Percentiles rank a stretch among this genome's conserved stretches.
phyloP scores from a whole-genome alignment of 2,113 vertebrate genomes.

The Oncorhynchus nerka region DNA sequence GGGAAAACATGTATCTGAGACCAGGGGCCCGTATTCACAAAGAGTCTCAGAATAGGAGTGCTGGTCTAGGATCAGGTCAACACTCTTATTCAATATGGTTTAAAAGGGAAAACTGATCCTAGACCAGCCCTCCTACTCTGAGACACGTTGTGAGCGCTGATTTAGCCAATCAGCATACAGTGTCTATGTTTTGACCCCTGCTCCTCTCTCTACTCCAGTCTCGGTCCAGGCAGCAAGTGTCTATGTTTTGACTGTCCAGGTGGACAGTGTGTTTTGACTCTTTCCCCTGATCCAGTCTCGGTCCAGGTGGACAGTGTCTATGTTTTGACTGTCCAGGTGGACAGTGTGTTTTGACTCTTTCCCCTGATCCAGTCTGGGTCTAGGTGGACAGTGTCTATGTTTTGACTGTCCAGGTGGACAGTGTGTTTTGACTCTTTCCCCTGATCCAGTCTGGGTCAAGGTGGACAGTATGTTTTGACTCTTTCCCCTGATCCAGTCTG shows the following conservation, averaged over 20 bases:
- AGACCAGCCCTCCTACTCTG: too few species aligned
- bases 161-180: too few species aligned
- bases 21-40: too few species aligned
- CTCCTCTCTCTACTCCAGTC: conserved; percentile 5
- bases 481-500: too few species aligned
- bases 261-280: conserved; percentile 34
- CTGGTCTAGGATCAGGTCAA: too few species aligned
- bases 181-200: too few species aligned
- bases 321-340: conserved; percentile 41
- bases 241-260: conserved; percentile 33
- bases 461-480: too few species aligned
- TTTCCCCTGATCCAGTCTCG: conserved; percentile 36
- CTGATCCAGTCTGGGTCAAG: conserved; percentile 1
- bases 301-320: conserved; percentile 59
- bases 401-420: conserved; percentile 46
- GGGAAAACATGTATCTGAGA: too few species aligned
- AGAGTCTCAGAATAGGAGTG: too few species aligned
- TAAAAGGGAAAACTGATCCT: too few species aligned
- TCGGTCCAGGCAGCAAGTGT: conserved; percentile 60
- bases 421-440: conserved; percentile 11
- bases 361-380: conserved; percentile 53
- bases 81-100: too few species aligned
- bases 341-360: conserved; percentile 24
- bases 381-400: conserved; percentile 47
- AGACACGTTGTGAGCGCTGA: too few species aligned